Conservation (phyloP, 2,113 vertebrate genomes). For the Antechinus flavipes region DNA sequence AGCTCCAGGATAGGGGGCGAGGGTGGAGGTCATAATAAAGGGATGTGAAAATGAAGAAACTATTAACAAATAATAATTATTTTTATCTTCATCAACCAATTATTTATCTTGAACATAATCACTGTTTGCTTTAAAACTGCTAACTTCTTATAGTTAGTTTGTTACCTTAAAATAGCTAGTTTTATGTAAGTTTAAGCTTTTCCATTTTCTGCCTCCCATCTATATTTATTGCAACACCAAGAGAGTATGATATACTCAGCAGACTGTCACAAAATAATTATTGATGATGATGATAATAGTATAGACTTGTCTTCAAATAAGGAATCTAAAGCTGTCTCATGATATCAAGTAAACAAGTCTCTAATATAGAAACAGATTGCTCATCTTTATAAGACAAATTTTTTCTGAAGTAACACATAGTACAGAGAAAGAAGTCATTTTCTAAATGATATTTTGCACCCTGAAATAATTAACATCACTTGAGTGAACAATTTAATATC, state of each 20-base stretch:
- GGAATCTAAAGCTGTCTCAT: slow-evolving; percentile 51
- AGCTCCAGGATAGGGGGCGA: background rate
- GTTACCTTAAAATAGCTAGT: background rate
- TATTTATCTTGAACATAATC: slow-evolving; percentile 4
- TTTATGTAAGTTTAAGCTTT: slow-evolving; percentile 37
- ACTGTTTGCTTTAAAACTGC: background rate
- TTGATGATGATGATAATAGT: slow-evolving; percentile 40
- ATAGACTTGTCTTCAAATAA: slow-evolving; percentile 55
- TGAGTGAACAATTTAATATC: slow-evolving; percentile 58
- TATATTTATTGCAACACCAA: background rate
- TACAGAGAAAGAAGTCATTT: slow-evolving; percentile 54
- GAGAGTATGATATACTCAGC: background rate
- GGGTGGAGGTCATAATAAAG: background rate
- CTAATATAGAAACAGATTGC: slow-evolving; percentile 55
- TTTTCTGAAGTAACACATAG: slow-evolving; percentile 44
- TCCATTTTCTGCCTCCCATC: slow-evolving; percentile 42
- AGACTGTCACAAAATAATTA: slow-evolving; percentile 50
- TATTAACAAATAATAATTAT: background rate
- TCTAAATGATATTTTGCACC: slow-evolving; percentile 55
- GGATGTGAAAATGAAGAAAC: background rate
- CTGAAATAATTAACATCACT: slow-evolving; percentile 67
- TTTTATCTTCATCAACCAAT: slow-evolving; percentile 39
- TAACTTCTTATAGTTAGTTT: background rate
- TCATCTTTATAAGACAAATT: slow-evolving; percentile 62
- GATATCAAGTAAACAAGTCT: slow-evolving; percentile 45